Evolutionary conservation across 2,113 vertebrate species (phyloP).

Genomic region (Electrona antarctica): DNA sequence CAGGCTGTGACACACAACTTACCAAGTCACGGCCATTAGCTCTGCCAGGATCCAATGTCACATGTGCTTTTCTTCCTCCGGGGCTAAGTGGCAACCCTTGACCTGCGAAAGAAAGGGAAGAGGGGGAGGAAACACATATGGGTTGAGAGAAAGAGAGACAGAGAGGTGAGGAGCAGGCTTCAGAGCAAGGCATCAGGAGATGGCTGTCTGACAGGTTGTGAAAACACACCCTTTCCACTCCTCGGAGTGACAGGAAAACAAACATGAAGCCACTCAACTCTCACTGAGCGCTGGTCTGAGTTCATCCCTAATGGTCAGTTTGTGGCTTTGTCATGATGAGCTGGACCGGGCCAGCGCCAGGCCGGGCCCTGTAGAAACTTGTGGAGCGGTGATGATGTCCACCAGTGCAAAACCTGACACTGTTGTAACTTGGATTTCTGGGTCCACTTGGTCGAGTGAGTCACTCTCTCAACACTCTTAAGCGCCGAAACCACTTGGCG

Average conservation of each 20-base stretch:
- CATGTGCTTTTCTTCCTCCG: constrained; percentile 53
- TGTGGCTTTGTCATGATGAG: constrained; percentile 46
- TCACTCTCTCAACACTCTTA: constrained; percentile 42
- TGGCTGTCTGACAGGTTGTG: constrained; percentile 69
- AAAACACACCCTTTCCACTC: constrained; percentile 68
- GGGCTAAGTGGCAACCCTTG: constrained; percentile 67
- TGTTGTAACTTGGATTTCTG: constrained; percentile 66
- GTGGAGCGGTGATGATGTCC: constrained; percentile 5
- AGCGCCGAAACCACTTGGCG: constrained; percentile 41
- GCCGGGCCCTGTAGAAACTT: background rate
- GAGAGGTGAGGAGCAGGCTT: constrained; percentile 47
- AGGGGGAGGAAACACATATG: constrained; percentile 47
- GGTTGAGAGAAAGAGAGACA: constrained; percentile 48
- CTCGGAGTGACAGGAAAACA: constrained; percentile 65
- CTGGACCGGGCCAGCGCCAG: constrained; percentile 20
- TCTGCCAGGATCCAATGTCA: constrained; percentile 64
- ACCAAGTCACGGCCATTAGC: constrained; percentile 63
- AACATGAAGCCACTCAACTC: constrained; percentile 52
- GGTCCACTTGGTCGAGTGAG: constrained; percentile 52
- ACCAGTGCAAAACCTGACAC: constrained; percentile 38
- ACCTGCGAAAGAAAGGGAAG: constrained; percentile 57
- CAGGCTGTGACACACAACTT: constrained; percentile 51
- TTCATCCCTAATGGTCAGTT: constrained; percentile 50
- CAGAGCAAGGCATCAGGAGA: constrained; percentile 49
- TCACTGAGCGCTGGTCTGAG: constrained; percentile 12